Base-by-base conservation (phyloP, 2,113 vertebrate genomes). In the Saimiri boliviensis region DNA sequence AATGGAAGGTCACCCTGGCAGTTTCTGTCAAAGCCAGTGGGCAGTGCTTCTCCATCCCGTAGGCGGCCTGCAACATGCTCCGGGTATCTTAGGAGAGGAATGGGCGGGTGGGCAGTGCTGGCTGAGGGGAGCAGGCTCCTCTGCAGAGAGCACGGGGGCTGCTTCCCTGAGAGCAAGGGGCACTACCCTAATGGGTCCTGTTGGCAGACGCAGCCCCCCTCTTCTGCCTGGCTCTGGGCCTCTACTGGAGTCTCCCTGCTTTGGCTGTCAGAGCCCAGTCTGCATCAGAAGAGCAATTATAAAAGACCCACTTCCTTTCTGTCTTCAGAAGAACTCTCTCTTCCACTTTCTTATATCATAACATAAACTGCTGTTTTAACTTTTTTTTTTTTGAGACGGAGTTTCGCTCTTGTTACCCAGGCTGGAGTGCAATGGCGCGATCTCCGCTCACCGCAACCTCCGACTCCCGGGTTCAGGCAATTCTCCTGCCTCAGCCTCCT, bases 181-280 rank as follows among this genome's bases (percentile, higher is more conserved):
- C 17, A 0, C 5, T 6, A 4, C 76, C 32, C 40, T 9, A 0
- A 27, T 52, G 52, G 4, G 35, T 23, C 1, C 56, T 13, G 2
- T 5, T 6, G 8, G 82, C 54, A 19, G 23, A 4, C 5, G 13
- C 12, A 9, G 77, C 2, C 6, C 19, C 45, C 19, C 35, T 54
- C 8, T 3, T 8, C 25, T 19, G 21, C 80, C 77, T 23, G 23
- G 70, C 47, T 17, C 37, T 25, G 21, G 35, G 37, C n/a, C 45
- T 76, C 87, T 81, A 3, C 70, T 63, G 25, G 23, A 40, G 4
- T 49, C 25, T 21, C 16, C 10, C 56, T 19, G 40, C 45, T 47
- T 17, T 30, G 60, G 10, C 35, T 9, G 2, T 52, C 13, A 54
- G 52, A 56, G 49, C 37, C 60, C 70, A 80, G 37, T 17, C 4